A percentile compares a stretch with the other conserved stretches of the same genome.
phyloP scores from a whole-genome alignment of 2,113 vertebrate genomes.

The Hippocampus abdominalis region DNA sequence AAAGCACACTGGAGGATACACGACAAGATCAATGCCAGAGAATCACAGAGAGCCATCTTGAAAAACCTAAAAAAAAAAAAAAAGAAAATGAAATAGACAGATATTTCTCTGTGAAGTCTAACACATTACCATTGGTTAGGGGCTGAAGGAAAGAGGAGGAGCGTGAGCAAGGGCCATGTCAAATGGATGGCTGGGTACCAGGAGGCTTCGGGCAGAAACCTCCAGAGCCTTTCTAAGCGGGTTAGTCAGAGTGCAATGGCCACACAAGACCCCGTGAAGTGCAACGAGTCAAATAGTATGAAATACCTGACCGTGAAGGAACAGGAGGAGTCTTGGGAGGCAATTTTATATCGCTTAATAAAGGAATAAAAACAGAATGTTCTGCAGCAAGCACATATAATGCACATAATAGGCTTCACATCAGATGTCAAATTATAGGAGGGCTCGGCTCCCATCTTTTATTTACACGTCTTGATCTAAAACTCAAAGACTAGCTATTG shows the following conservation, averaged over 20 bases:
- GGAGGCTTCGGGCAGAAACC: slow-evolving; percentile 50
- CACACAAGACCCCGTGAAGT: slow-evolving; percentile 50
- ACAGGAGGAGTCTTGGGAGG: slow-evolving; percentile 44
- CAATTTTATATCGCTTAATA: slow-evolving; percentile 47
- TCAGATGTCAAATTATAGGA: slow-evolving; percentile 38
- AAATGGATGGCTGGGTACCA: slow-evolving; percentile 59
- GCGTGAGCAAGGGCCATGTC: slow-evolving; percentile 45
- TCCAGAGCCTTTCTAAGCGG: slow-evolving; percentile 54
- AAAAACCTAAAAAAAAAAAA: slow-evolving; percentile 21
- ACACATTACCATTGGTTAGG: slow-evolving; percentile 61
- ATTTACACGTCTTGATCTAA: slow-evolving; percentile 11
- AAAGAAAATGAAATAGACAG: slow-evolving; percentile 21
- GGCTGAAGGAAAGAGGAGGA: slow-evolving; percentile 26
- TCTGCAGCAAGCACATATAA: slow-evolving; percentile 11
- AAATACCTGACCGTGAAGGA: slow-evolving; percentile 52
- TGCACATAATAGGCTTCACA: slow-evolving; percentile 28
- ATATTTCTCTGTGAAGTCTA: slow-evolving; percentile 62
- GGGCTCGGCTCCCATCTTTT: slow-evolving; percentile 26
- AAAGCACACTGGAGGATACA: slow-evolving; percentile 50
- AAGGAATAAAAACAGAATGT: slow-evolving; percentile 31
- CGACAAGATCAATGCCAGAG: slow-evolving; percentile 54
- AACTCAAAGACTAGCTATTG: slow-evolving; percentile 15
- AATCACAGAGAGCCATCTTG: slow-evolving; percentile 55
- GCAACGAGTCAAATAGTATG: slow-evolving; percentile 49
- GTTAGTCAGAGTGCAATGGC: slow-evolving; percentile 55